Evolutionary conservation across 2,113 vertebrate genomes (phyloP), one percentile per base, ranked within the genome.

Genomic region (Plecturocebus donacophilus): DNA sequence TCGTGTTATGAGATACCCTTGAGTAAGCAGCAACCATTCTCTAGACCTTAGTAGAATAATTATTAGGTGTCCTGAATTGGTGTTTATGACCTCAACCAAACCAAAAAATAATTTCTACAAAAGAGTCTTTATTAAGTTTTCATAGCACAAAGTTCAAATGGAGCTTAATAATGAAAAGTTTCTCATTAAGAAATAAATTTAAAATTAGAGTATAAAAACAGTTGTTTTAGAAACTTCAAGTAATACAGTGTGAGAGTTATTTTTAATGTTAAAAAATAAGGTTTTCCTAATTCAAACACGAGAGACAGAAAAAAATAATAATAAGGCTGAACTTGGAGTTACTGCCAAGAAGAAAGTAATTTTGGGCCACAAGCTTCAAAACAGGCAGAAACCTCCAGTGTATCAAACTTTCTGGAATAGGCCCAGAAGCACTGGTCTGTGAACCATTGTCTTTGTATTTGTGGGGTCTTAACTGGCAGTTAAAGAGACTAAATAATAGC

Each of bases 191-290:
- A 93, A 95, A 94, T 92, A 38, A 92, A 97, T 95, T 97, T 95
- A 90, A 95, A 98, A 52, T 91, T 68, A 94, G 90, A 93, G 70
- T 73, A 90, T 71, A 94, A 96, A 97, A 97, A 96, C 94, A 68
- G 81, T 94, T 98, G 92, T 97, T 87, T 97, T 96, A 89, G 73
- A 79, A 84, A 97, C 52, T 52, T 54, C 32, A 80, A 80, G 77
- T 30, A 92, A 5, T 96, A 64, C 64, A 90, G 30, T 64, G 68
- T 94, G 52, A n/a, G 88, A 92, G 77, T 68, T 97, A 95, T 98
- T 98, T 97, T 93, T 96, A 93, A 47, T 96, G 87, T 97, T 79
- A 97, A 97, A 98, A 98, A 98, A 98, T 97, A 97, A 96, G 11
- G 35, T 5, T n/a, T 68, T 68, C 32, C 66, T 68, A 35, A 68